A percentile compares a stretch with the other conserved stretches of the same genome.
Conservation (phyloP, 2,113 vertebrate genomes). For the Antechinus stuartii region DNA sequence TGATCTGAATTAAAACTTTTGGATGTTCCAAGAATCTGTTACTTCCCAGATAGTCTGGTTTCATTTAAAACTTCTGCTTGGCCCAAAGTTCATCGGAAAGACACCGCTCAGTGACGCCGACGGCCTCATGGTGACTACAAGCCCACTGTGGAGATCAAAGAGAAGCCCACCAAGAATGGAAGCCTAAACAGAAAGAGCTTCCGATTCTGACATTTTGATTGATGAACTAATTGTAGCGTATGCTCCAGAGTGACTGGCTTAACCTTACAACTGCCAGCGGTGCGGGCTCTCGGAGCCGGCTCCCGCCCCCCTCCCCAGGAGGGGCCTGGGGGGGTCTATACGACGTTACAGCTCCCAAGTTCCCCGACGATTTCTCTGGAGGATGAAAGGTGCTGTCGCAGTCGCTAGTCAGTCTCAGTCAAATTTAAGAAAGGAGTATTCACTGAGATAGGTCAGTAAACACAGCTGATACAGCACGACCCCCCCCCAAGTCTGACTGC, state of each 20-base stretch:
- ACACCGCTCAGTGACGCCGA: slow-evolving; percentile 68
- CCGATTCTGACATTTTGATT: neutral
- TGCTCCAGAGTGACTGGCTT: neutral
- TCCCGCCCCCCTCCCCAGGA: neutral
- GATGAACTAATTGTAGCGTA: neutral
- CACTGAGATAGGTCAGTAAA: neutral
- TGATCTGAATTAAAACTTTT: slow-evolving; percentile 60
- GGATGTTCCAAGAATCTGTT: slow-evolving; percentile 54
- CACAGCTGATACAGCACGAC: neutral
- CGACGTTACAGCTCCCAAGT: neutral
- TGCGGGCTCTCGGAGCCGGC: neutral
- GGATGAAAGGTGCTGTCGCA: neutral
- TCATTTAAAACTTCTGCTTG: neutral
- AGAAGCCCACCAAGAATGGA: slow-evolving; percentile 68
- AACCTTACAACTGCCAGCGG: neutral
- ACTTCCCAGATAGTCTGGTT: neutral
- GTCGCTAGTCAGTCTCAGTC: neutral
- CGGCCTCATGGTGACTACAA: neutral
- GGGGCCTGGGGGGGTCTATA: neutral
- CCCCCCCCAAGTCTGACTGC: neutral
- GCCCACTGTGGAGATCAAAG: slow-evolving; percentile 56
- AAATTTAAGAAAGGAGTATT: neutral
- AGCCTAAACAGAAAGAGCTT: slow-evolving; percentile 27
- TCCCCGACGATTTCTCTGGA: neutral
- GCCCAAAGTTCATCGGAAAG: slow-evolving; percentile 59